These are phyloP conservation scores for Smittia sp. DNA, from an alignment of 2,888 invertebrate genomes.

Conservation along the genomic window DNA sequence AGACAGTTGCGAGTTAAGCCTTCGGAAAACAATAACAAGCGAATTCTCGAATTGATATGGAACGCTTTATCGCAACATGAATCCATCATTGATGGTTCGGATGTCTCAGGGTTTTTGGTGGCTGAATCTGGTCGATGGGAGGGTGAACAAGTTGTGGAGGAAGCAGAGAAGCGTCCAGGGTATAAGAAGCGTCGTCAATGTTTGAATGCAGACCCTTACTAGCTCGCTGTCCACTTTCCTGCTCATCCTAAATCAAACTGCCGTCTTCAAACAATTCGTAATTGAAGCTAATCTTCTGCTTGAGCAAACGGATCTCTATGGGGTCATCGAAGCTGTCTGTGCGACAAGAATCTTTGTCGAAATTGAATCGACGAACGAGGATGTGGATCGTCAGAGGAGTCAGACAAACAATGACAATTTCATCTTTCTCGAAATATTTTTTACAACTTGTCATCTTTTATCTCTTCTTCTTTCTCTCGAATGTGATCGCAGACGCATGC, in stretches of 20 bases:
- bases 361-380: not conserved
- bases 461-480: slow-evolving; percentile 11
- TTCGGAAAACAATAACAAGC: slow-evolving; percentile 14
- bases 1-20: not conserved
- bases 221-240: no score
- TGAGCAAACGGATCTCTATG: slow-evolving; percentile 3
- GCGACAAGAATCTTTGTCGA: not conserved
- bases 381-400: not conserved
- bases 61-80: slow-evolving; percentile 9
- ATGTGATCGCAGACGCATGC: no score
- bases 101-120: slow-evolving; percentile 14
- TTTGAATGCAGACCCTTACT: no score
- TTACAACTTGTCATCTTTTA: slow-evolving; percentile 23
- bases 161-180: no score
- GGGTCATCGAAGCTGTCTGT: not conserved
- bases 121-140: not conserved
- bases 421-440: not conserved
- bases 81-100: slow-evolving; percentile 25
- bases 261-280: slow-evolving; percentile 26
- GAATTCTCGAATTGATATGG: not conserved
- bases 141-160: no score
- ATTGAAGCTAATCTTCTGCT: slow-evolving; percentile 36
- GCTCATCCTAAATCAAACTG: not conserved
- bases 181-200: not conserved
- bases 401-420: slow-evolving; percentile 20